Evolutionary conservation across 2,113 vertebrate species (phyloP).

Genomic region (Pseudorasbora parva): DNA sequence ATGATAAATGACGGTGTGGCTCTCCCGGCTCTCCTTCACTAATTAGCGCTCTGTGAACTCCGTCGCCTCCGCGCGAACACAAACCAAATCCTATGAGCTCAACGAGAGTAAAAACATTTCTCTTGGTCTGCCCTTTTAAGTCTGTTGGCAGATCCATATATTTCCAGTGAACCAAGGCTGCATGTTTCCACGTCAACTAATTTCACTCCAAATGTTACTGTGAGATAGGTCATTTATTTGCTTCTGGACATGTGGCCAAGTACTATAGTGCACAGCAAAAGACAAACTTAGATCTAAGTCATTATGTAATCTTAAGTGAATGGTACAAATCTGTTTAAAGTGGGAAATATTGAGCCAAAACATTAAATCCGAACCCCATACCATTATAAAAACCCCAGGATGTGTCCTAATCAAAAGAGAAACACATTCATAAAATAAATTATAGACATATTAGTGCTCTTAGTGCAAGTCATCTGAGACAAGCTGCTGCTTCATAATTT

Average conservation of each 20-base stretch:
- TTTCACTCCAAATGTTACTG: constrained; percentile 46
- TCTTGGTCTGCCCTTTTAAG: constrained; percentile 49
- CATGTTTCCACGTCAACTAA: constrained; percentile 54
- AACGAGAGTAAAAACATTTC: constrained; percentile 68
- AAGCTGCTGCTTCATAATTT: no score
- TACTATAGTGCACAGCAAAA: constrained; percentile 1
- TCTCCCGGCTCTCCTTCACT: constrained; percentile 65
- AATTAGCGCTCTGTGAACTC: constrained; percentile 67
- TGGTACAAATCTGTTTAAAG: constrained; percentile 68
- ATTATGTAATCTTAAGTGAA: background rate
- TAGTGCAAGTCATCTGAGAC: no score
- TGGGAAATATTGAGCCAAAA: background rate
- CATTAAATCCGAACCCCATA: no score
- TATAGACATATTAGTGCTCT: no score
- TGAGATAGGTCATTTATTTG: constrained; percentile 48
- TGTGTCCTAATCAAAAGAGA: no score
- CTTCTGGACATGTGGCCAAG: constrained; percentile 31
- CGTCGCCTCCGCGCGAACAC: constrained; percentile 53
- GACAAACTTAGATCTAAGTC: constrained; percentile 5
- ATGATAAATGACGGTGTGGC: constrained; percentile 71
- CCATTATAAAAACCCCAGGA: no score
- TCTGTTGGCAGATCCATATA: constrained; percentile 60
- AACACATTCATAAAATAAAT: no score
- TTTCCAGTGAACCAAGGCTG: constrained; percentile 58
- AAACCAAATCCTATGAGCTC: constrained; percentile 62